phyloP scores from a whole-genome alignment of 2,888 invertebrate species.

The Drosophila acutilabella region DNA sequence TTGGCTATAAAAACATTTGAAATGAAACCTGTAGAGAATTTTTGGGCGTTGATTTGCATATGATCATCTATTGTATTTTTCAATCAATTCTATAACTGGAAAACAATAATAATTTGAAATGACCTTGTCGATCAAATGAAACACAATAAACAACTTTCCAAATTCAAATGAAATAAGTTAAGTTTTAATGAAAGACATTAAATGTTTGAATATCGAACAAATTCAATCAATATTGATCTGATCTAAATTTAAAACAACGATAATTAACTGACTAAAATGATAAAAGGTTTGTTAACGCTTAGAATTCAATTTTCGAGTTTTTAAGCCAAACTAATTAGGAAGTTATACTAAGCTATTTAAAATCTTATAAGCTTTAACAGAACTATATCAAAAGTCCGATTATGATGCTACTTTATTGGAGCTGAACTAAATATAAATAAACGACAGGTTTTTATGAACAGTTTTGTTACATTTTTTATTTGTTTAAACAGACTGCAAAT shows the following conservation, averaged over 20 bases:
- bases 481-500: not conserved
- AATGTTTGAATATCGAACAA: constrained; percentile 26
- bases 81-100: constrained; percentile 40
- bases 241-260: constrained; percentile 34
- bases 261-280: constrained; percentile 2
- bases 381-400: too few relatives aligned
- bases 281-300: not conserved
- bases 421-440: too few relatives aligned
- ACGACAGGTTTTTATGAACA: not conserved
- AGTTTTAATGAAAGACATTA: constrained; percentile 23
- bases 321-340: too few relatives aligned
- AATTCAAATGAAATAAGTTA: constrained; percentile 31
- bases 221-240: constrained; percentile 24
- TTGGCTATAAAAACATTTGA: constrained; percentile 3
- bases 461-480: not conserved
- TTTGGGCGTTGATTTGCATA: constrained; percentile 53
- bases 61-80: constrained; percentile 52
- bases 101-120: constrained; percentile 37
- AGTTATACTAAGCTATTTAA: too few relatives aligned
- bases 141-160: constrained; percentile 56
- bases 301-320: not conserved
- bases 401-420: too few relatives aligned
- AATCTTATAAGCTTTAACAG: too few relatives aligned
- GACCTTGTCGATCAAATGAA: constrained; percentile 28
- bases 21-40: constrained; percentile 49